Percentiles rank a stretch among this genome's conserved stretches.
These are phyloP conservation scores for Macroglossus sobrinus DNA, from an alignment of 2,113 vertebrate genomes.

Conservation along the genomic window DNA sequence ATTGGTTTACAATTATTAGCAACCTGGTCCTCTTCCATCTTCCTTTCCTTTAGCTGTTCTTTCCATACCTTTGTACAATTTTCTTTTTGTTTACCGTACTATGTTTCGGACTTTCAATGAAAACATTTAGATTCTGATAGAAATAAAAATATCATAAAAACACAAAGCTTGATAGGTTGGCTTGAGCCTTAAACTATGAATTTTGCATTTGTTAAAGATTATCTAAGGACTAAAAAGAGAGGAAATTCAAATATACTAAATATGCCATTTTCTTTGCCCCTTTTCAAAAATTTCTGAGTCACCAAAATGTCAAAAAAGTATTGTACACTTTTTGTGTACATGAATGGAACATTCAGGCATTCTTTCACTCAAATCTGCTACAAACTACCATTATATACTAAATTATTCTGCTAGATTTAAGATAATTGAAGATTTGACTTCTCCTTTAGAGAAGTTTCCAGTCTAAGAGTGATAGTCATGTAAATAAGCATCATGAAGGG, in stretches of 20 bases:
- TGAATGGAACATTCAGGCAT: neutral
- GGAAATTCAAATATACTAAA: neutral
- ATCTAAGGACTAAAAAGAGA: neutral
- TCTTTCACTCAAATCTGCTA: neutral
- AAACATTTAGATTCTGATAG: conserved; percentile 21
- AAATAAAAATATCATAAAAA: conserved; percentile 4
- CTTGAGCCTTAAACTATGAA: neutral
- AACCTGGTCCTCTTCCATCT: neutral
- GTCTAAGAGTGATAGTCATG: no score
- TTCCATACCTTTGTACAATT: conserved; percentile 8
- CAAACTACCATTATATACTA: neutral
- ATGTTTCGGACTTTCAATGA: neutral
- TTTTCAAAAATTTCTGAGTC: neutral
- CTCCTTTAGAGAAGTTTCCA: neutral
- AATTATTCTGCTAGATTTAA: neutral
- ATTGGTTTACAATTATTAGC: neutral
- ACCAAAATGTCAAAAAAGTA: neutral
- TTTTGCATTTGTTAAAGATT: neutral
- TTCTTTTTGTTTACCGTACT: neutral
- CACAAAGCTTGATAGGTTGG: neutral
- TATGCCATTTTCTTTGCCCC: neutral
- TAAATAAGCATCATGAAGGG: neutral
- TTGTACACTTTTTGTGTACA: neutral
- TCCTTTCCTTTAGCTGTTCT: neutral
- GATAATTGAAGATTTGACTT: neutral